Conservation (phyloP, 2,797 vertebrate genomes). For the Thamnophis elegans region DNA sequence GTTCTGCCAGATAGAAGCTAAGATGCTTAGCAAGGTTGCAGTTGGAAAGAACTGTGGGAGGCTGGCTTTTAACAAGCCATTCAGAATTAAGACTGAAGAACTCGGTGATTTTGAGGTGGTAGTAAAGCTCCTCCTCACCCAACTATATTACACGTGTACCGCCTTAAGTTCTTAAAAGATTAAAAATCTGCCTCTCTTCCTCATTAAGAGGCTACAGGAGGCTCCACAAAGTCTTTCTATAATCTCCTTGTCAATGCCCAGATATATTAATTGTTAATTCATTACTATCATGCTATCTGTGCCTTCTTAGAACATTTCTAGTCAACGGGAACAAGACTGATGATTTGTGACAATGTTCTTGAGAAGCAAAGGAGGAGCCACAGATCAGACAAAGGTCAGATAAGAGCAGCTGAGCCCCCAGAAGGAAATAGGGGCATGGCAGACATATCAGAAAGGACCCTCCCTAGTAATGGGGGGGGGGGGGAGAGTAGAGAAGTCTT, state of each 20-base stretch:
- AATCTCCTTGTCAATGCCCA: neutral
- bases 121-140: neutral
- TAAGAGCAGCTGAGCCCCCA: neutral
- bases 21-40: neutral
- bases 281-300: neutral
- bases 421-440: neutral
- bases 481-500: neutral
- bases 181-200: neutral
- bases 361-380: neutral
- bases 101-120: neutral
- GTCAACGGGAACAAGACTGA: neutral
- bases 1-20: neutral
- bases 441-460: neutral
- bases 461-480: neutral
- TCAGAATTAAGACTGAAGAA: neutral
- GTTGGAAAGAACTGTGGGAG: neutral
- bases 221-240: neutral
- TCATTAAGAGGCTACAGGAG: neutral
- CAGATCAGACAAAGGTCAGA: neutral
- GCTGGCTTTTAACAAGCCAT: neutral
- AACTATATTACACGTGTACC: neutral
- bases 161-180: neutral
- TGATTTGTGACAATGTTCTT: neutral
- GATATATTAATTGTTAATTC: neutral
- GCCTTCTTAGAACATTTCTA: neutral